These are phyloP conservation scores for Strigamia transsilvanica DNA, from an alignment of 2,888 invertebrate genomes.

Conservation along the genomic window DNA sequence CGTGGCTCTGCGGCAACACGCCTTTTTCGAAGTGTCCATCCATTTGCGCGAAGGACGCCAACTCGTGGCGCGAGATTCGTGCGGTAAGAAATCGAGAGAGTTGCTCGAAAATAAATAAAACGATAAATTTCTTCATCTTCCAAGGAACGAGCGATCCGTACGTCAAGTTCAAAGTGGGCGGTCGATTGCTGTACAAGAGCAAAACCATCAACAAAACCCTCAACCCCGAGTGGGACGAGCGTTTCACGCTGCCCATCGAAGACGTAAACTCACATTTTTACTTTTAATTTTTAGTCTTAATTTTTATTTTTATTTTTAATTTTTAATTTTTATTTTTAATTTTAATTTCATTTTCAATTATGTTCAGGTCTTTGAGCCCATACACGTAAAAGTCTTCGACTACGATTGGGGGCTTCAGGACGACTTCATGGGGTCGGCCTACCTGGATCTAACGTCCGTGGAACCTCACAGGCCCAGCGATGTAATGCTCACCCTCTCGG, in stretches of 20 bases:
- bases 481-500: slow-evolving; percentile 79
- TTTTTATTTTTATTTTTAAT: background rate
- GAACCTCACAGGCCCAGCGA: slow-evolving; percentile 77
- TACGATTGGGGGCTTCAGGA: slow-evolving; percentile 95
- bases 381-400: slow-evolving; percentile 93
- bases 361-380: slow-evolving; percentile 74
- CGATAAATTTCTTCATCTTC: too few species aligned
- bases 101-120: background rate
- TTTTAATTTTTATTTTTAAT: too few species aligned
- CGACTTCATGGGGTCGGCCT: slow-evolving; percentile 96
- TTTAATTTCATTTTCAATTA: background rate
- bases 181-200: slow-evolving; percentile 89
- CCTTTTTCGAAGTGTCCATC: slow-evolving; percentile 90
- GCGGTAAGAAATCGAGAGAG: slow-evolving; percentile 86
- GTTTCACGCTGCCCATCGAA: slow-evolving; percentile 89
- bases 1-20: slow-evolving; percentile 71
- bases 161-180: slow-evolving; percentile 92
- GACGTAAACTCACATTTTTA: slow-evolving; percentile 68
- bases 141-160: slow-evolving; percentile 94
- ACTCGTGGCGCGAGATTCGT: slow-evolving; percentile 92
- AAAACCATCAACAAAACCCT: slow-evolving; percentile 92
- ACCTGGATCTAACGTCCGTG: slow-evolving; percentile 81
- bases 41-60: slow-evolving; percentile 88
- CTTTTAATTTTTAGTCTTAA: background rate
- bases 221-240: slow-evolving; percentile 98